Conservation (phyloP, 37 sponge, comb jelly and placozoan genomes). For the Eunapius fragilis region DNA sequence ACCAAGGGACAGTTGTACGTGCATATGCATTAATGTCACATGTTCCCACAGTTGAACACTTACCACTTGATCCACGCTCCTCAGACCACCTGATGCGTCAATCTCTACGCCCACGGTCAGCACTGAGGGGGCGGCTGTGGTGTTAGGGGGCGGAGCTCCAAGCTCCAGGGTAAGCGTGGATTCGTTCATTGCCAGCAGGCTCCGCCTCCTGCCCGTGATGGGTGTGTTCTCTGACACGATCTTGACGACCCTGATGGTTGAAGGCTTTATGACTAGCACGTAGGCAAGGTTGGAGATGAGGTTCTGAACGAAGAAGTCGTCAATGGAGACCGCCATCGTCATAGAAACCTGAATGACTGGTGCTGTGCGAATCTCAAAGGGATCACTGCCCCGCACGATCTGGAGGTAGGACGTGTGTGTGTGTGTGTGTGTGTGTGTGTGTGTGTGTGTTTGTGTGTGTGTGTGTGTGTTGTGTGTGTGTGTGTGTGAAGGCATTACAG, state of each 20-base stretch:
- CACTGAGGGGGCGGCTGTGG: not conserved
- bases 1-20: no score
- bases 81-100: not conserved
- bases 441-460: not conserved
- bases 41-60: not conserved
- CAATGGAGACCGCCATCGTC: constrained; percentile 67
- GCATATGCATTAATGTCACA: no score
- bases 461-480: not conserved
- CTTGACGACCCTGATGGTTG: constrained; percentile 74
- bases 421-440: not conserved
- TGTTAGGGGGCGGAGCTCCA: not conserved
- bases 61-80: not conserved
- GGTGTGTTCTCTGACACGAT: constrained; percentile 50
- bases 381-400: constrained; percentile 72
- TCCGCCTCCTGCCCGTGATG: not conserved
- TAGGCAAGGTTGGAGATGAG: constrained; percentile 73
- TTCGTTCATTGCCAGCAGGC: not conserved
- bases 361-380: constrained; percentile 75
- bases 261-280: constrained; percentile 64
- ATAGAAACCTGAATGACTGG: constrained; percentile 83
- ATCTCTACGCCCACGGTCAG: not conserved
- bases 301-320: constrained; percentile 67
- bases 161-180: constrained; percentile 2
- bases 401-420: not conserved
- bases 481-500: no score